A percentile compares a stretch with the other conserved stretches of the same genome.
These are phyloP conservation scores for Anhinga anhinga DNA, from an alignment of 2,113 vertebrate genomes.

Conservation along the genomic window DNA sequence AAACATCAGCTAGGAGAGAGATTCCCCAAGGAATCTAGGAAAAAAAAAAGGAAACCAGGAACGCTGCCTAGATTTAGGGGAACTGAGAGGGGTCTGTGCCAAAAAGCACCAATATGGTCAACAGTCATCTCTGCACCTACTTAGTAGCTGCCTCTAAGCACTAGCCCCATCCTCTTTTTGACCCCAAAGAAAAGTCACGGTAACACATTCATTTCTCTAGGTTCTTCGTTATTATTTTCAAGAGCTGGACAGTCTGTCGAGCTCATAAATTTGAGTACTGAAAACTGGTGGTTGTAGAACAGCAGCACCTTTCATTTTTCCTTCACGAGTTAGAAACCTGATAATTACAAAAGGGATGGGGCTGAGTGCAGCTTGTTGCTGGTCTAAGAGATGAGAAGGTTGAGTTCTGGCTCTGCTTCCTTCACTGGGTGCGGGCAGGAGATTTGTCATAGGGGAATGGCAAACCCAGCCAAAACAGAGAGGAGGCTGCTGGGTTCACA, in stretches of 20 bases:
- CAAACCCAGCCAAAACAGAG: not conserved
- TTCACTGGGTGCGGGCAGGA: not conserved
- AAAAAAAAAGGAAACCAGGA: not conserved
- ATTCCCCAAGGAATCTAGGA: not conserved
- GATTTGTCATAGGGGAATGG: not conserved
- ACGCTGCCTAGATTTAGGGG: not conserved
- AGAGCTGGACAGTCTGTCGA: constrained; percentile 10
- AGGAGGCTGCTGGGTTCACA: not conserved
- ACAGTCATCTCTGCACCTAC: not conserved
- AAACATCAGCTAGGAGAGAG: not conserved
- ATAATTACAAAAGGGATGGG: constrained; percentile 48
- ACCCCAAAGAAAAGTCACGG: constrained; percentile 15
- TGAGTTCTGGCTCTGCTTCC: constrained; percentile 32
- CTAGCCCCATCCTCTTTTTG: not conserved
- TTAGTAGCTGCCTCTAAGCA: constrained; percentile 26
- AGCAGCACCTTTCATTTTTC: constrained; percentile 63
- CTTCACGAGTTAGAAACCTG: constrained; percentile 59
- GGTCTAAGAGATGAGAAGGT: constrained; percentile 53
- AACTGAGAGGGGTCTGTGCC: not conserved
- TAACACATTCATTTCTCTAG: constrained; percentile 37
- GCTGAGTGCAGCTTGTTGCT: constrained; percentile 48
- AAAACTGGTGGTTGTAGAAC: constrained; percentile 40
- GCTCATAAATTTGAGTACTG: constrained; percentile 36
- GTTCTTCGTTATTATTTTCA: constrained; percentile 43
- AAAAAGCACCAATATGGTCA: constrained; percentile 24